Evolutionary conservation across 2,797 vertebrate species (phyloP).

Genomic region (Esox lucius): DNA sequence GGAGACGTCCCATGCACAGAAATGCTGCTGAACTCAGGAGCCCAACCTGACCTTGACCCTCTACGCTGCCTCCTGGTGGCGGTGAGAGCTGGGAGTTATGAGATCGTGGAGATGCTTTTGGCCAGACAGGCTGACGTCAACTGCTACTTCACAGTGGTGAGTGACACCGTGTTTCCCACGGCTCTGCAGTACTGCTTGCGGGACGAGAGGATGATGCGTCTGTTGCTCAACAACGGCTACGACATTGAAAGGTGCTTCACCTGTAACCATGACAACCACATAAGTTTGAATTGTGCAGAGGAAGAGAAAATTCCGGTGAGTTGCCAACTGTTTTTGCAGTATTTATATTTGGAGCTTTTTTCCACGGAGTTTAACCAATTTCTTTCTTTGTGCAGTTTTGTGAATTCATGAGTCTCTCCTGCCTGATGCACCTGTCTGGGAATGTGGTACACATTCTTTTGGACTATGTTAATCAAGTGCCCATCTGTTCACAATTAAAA

Average conservation of each 20-base stretch:
- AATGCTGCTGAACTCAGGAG: constrained; percentile 78
- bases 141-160: constrained; percentile 84
- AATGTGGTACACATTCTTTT: constrained; percentile 74
- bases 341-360: not conserved
- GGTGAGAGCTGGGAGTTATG: constrained; percentile 78
- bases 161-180: constrained; percentile 84
- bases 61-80: constrained; percentile 86
- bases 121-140: constrained; percentile 81
- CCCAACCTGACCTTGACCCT: constrained; percentile 82
- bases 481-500: constrained; percentile 78
- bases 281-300: not conserved
- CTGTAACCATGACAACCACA: constrained; percentile 75
- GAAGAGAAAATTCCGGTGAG: constrained; percentile 59
- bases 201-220: constrained; percentile 86
- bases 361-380: not conserved
- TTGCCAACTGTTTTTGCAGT: not conserved
- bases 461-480: constrained; percentile 78
- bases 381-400: constrained; percentile 75
- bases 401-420: constrained; percentile 83
- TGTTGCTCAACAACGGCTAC: constrained; percentile 85
- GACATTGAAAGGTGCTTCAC: constrained; percentile 80
- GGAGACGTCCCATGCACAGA: constrained; percentile 78
- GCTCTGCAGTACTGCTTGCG: constrained; percentile 86
- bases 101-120: constrained; percentile 82
- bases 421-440: constrained; percentile 79